phyloP scores from a whole-genome alignment of 2,888 invertebrate genomes.

The Agonopterix arenella region DNA sequence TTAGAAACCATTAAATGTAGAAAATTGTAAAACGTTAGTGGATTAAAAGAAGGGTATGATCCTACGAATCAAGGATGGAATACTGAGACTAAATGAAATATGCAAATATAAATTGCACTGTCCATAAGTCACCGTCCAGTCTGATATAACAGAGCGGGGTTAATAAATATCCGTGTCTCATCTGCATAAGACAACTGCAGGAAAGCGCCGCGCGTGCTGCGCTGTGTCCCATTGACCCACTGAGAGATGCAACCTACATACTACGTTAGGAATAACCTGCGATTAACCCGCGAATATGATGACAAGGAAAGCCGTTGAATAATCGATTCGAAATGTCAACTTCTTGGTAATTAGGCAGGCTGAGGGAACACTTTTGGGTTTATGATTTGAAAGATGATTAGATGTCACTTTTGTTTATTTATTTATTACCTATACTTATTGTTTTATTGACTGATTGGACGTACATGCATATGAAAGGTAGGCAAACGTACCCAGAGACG shows the following conservation, averaged over 20 bases:
- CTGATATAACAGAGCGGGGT: conserved; percentile 6
- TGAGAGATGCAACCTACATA: conserved; percentile 50
- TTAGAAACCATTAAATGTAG: not conserved
- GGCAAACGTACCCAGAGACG: no score
- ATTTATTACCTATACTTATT: no score
- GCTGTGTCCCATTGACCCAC: conserved; percentile 59
- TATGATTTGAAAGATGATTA: no score
- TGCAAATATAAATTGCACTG: conserved; percentile 10
- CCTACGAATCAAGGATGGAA: not conserved
- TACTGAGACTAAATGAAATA: conserved; percentile 4
- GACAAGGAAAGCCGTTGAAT: conserved; percentile 16
- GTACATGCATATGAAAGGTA: no score
- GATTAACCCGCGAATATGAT: conserved; percentile 49
- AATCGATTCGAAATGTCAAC: no score
- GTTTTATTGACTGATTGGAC: no score
- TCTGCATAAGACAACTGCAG: conserved; percentile 55
- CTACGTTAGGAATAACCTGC: conserved; percentile 34
- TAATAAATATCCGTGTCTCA: conserved; percentile 23
- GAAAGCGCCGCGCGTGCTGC: conserved; percentile 52
- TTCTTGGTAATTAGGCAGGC: no score
- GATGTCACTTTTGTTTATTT: no score
- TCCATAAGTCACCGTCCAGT: conserved; percentile 10
- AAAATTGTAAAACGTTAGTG: no score
- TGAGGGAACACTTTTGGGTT: no score
- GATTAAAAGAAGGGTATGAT: no score